Conservation (phyloP, 2,797 vertebrate genomes). For the Sphenodon punctatus region DNA sequence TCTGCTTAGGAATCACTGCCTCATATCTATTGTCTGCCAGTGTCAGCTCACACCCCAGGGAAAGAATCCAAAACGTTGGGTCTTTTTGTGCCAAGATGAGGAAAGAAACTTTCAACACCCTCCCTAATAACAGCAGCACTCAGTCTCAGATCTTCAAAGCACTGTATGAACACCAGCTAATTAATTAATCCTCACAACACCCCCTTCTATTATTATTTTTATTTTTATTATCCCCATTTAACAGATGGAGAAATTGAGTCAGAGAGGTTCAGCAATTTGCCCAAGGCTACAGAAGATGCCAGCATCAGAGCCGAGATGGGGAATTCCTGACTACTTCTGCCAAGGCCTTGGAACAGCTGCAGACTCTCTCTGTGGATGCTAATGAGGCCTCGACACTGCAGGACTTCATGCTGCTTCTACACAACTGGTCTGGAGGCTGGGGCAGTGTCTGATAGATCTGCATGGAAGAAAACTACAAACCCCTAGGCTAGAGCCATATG, state of each 20-base stretch:
- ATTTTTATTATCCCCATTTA: conserved; percentile 54
- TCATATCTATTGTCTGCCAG: conserved; percentile 17
- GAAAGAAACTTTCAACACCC: conserved; percentile 63
- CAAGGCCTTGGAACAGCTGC: conserved; percentile 40
- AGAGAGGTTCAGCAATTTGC: conserved; percentile 58
- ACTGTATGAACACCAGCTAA: conserved; percentile 63
- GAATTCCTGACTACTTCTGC: conserved; percentile 56
- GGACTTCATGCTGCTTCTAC: too few relatives aligned
- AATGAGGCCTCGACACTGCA: not conserved
- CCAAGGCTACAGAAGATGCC: conserved; percentile 30
- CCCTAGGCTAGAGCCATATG: too few relatives aligned
- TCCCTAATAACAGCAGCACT: conserved; percentile 58
- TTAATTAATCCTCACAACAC: conserved; percentile 68
- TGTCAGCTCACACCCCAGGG: conserved; percentile 35
- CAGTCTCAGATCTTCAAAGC: conserved; percentile 67
- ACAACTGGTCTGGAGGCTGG: too few relatives aligned
- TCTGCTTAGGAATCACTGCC: conserved; percentile 6
- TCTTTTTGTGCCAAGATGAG: conserved; percentile 53
- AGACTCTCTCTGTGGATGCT: not conserved
- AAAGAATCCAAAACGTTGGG: conserved; percentile 33
- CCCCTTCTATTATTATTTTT: conserved; percentile 19
- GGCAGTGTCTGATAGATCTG: too few relatives aligned
- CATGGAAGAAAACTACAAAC: too few relatives aligned
- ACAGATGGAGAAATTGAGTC: conserved; percentile 67
- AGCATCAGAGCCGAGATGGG: conserved; percentile 39